Conservation (phyloP, 2,797 vertebrate species). For the Choloepus didactylus region DNA sequence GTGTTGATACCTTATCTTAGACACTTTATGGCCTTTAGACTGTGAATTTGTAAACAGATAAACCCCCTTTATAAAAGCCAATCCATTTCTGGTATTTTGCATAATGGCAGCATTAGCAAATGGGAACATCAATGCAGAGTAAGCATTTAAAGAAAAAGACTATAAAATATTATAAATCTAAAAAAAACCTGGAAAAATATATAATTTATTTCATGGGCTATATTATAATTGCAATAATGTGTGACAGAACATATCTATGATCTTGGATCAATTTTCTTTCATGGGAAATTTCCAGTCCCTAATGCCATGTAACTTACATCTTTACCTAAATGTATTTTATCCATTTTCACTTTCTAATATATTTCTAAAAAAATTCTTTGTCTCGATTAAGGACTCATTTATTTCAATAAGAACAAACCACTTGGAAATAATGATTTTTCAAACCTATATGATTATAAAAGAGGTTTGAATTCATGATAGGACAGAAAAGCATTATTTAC, state of each 20-base stretch:
- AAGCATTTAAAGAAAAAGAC: conserved; percentile 10
- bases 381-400: background rate
- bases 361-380: background rate
- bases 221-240: background rate
- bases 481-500: conserved; percentile 18
- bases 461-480: background rate
- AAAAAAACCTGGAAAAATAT: background rate
- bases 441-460: background rate
- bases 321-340: background rate
- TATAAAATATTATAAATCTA: background rate
- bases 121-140: background rate
- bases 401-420: background rate
- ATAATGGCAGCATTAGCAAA: too few relatives aligned
- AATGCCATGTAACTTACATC: background rate
- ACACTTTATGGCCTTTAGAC: too few relatives aligned
- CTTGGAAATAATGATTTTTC: background rate
- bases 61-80: too few relatives aligned
- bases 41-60: too few relatives aligned
- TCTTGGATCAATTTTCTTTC: background rate
- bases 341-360: background rate
- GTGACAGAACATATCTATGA: background rate
- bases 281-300: background rate
- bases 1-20: too few relatives aligned
- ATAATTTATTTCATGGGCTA: background rate
- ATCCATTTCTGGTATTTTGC: too few relatives aligned